Percentiles rank a stretch among this genome's conserved stretches.
These are phyloP conservation scores for Palythoa caribaeorum DNA, from an alignment of 92 coral and sea anemone species.

Conservation along the genomic window DNA sequence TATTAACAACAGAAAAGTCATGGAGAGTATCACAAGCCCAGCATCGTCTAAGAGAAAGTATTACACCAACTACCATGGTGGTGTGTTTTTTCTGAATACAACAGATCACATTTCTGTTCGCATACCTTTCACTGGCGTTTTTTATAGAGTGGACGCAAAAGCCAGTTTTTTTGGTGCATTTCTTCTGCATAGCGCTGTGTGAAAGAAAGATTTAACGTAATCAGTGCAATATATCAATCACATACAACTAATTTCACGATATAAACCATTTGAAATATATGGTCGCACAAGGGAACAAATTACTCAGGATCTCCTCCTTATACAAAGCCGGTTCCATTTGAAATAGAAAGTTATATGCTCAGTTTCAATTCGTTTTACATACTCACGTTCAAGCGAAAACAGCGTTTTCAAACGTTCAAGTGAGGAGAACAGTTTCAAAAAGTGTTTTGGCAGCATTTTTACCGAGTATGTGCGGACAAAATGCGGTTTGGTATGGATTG, in stretches of 20 bases:
- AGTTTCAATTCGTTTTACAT: too few relatives aligned
- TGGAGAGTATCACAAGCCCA: slow-evolving; percentile 79
- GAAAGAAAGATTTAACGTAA: background rate
- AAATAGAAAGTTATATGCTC: too few relatives aligned
- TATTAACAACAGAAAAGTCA: slow-evolving; percentile 69
- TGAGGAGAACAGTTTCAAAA: too few relatives aligned
- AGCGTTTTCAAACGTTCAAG: too few relatives aligned
- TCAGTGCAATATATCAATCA: background rate
- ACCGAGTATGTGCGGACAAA: too few relatives aligned
- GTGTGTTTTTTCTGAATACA: slow-evolving; percentile 72
- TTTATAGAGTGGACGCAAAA: slow-evolving; percentile 61
- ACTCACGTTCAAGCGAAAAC: too few relatives aligned
- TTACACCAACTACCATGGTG: slow-evolving; percentile 86
- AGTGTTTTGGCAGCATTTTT: too few relatives aligned
- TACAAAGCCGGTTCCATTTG: too few relatives aligned
- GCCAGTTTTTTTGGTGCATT: slow-evolving; percentile 87
- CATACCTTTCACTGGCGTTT: slow-evolving; percentile 60
- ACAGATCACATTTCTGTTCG: slow-evolving; percentile 81
- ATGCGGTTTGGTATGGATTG: too few relatives aligned
- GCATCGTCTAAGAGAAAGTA: slow-evolving; percentile 35
- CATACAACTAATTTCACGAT: background rate
- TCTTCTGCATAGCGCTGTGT: slow-evolving; percentile 59
- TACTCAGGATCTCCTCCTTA: too few relatives aligned
- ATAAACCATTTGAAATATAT: background rate
- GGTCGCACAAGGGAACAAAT: too few relatives aligned